phyloP scores from a whole-genome alignment of 2,797 vertebrate species.

The Enteromius mattozi region DNA sequence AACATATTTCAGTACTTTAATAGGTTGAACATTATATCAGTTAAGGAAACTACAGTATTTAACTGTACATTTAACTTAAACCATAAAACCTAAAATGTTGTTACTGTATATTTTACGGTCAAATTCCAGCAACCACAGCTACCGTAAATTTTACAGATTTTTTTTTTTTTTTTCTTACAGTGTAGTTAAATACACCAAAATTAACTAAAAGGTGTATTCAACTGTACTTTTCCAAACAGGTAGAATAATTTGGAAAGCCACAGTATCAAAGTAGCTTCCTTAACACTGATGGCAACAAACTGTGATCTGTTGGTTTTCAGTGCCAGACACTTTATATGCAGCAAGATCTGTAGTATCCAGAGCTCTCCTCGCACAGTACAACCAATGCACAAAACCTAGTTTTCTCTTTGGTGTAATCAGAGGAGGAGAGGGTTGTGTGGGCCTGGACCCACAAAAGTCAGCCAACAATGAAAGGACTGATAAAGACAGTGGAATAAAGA shows the following conservation, averaged over 20 bases:
- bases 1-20: too few species aligned
- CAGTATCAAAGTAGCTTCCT: background rate
- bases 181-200: too few species aligned
- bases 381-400: background rate
- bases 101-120: too few species aligned
- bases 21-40: too few species aligned
- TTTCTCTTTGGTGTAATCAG: constrained; percentile 36
- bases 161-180: too few species aligned
- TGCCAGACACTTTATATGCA: constrained; percentile 25
- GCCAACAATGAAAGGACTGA: constrained; percentile 14
- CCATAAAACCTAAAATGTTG: too few species aligned
- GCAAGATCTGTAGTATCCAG: constrained; percentile 15
- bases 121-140: too few species aligned
- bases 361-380: background rate
- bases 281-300: background rate
- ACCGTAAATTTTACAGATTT: too few species aligned
- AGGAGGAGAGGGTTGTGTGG: constrained; percentile 17
- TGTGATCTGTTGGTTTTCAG: background rate
- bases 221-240: too few species aligned
- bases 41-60: too few species aligned
- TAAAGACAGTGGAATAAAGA: constrained; percentile 23
- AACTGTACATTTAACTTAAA: too few species aligned
- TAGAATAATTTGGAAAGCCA: background rate
- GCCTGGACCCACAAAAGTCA: constrained; percentile 1
- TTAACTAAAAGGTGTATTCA: too few species aligned